A percentile compares a stretch with the other conserved stretches of the same genome.
Conservation (phyloP, 2,113 vertebrate species). For the Perca fluviatilis region DNA sequence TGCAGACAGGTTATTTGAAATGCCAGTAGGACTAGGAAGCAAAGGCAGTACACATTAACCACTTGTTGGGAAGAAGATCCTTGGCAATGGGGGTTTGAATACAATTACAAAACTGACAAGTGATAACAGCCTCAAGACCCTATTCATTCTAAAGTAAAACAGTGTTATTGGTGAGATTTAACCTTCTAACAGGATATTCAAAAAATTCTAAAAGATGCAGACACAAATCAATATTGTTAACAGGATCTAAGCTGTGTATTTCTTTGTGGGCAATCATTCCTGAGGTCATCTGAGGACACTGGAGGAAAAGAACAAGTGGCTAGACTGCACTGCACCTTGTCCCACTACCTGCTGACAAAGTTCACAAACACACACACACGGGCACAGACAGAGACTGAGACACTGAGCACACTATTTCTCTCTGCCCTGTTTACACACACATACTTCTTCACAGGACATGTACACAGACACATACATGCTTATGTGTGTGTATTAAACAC, state of each 20-base stretch:
- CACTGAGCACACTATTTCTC: conserved; percentile 3
- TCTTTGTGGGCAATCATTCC: neutral
- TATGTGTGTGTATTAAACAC: neutral
- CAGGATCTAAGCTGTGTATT: neutral
- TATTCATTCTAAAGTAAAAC: neutral
- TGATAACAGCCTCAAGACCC: neutral
- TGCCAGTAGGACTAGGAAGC: neutral
- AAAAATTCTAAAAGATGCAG: neutral
- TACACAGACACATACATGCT: neutral
- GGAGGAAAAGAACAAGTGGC: conserved; percentile 29
- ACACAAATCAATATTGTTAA: neutral
- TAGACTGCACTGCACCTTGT: conserved; percentile 29
- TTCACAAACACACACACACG: conserved; percentile 15
- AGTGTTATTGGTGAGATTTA: neutral
- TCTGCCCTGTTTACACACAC: neutral
- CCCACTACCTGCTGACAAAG: conserved; percentile 30
- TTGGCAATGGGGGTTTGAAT: neutral
- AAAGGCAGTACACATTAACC: neutral
- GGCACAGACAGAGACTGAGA: neutral
- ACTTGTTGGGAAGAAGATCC: neutral
- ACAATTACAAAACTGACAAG: neutral
- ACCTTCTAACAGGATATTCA: neutral
- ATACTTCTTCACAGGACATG: neutral
- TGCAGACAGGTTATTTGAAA: conserved; percentile 12
- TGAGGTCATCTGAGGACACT: conserved; percentile 31